phyloP scores from a whole-genome alignment of 2,113 vertebrate genomes.

The Macaca mulatta region DNA sequence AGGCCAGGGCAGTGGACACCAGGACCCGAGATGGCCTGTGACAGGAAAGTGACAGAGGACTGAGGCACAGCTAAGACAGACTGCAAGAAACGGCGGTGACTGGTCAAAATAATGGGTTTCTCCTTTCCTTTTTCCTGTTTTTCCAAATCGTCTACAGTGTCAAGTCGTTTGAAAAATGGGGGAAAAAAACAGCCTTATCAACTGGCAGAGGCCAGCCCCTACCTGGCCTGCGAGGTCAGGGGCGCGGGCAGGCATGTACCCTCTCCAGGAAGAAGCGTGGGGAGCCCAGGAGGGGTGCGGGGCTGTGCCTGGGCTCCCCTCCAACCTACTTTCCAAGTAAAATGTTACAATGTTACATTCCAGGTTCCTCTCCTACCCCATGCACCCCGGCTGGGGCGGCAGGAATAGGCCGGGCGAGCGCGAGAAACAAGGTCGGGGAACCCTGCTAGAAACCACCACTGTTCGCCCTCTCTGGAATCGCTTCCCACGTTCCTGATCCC shows the following conservation, averaged over 20 bases:
- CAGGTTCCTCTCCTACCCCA: neutral
- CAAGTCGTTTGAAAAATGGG: neutral
- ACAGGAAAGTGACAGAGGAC: neutral
- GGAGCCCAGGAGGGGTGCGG: neutral
- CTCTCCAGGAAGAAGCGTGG: neutral
- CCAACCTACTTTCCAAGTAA: neutral
- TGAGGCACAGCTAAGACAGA: too few relatives aligned
- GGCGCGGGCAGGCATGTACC: neutral
- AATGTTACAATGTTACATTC: neutral
- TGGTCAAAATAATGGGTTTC: too few relatives aligned
- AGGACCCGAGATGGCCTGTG: rapidly evolving
- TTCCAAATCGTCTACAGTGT: neutral
- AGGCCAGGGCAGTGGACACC: neutral
- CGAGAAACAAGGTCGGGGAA: rapidly evolving
- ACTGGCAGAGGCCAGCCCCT: neutral
- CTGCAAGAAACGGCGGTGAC: neutral
- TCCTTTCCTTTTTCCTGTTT: neutral
- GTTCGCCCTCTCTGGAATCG: rapidly evolving
- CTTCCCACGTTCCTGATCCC: rapidly evolving
- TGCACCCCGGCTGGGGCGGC: too few relatives aligned
- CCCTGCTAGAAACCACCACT: rapidly evolving
- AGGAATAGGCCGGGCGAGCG: neutral
- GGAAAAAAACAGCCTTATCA: neutral
- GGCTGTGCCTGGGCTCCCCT: neutral
- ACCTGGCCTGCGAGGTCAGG: neutral